These are phyloP conservation scores for Scaptomyza pallida DNA, from an alignment of 1,140 invertebrate species.

Conservation along the genomic window DNA sequence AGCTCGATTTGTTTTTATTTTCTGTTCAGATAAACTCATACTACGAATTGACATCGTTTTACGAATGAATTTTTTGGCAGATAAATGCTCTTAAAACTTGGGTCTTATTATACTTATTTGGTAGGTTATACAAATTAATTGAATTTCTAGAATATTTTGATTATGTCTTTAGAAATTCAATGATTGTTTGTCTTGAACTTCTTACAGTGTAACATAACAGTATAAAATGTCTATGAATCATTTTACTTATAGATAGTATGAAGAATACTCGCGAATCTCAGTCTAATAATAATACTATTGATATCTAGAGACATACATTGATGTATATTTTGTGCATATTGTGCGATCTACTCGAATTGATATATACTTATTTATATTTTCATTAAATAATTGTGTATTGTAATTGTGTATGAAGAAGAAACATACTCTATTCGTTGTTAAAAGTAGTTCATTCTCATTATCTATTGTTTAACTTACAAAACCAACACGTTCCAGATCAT, in stretches of 20 bases:
- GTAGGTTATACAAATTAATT: slow-evolving; percentile 10
- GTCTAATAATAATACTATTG: slow-evolving; percentile 37
- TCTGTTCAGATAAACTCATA: slow-evolving; percentile 26
- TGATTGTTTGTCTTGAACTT: slow-evolving; percentile 2
- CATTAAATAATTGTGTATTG: background rate
- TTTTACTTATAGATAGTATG: slow-evolving; percentile 18
- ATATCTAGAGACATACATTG: slow-evolving; percentile 21
- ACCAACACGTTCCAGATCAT: slow-evolving; percentile 2
- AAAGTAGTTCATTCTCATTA: slow-evolving; percentile 1
- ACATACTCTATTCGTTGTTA: background rate
- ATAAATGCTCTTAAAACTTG: slow-evolving; percentile 11
- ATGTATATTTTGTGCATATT: slow-evolving; percentile 1
- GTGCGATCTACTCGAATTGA: background rate
- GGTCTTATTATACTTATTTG: slow-evolving; percentile 7
- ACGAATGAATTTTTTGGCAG: slow-evolving; percentile 4
- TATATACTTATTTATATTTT: background rate
- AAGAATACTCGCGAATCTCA: slow-evolving; percentile 32
- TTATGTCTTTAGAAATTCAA: slow-evolving; percentile 31
- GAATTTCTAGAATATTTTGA: slow-evolving; percentile 26
- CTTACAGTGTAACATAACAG: background rate
- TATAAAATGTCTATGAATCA: slow-evolving; percentile 23
- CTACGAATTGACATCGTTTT: slow-evolving; percentile 12
- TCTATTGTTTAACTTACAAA: background rate
- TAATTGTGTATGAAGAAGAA: background rate
- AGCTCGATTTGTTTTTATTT: slow-evolving; percentile 37